phyloP scores from a whole-genome alignment of 2,113 vertebrate genomes.

The Polyodon spathula region DNA sequence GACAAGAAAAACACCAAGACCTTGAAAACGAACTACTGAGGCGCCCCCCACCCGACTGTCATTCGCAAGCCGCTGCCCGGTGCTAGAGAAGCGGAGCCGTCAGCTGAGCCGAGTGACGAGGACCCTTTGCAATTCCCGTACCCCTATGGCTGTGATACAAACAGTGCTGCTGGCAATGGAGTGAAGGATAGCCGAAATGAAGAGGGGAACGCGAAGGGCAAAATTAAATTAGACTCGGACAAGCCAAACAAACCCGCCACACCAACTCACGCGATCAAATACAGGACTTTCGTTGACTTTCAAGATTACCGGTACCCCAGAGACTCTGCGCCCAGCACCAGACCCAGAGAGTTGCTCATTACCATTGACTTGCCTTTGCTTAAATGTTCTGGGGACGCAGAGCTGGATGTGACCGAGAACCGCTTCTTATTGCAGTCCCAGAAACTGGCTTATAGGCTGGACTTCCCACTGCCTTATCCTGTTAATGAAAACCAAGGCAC shows the following conservation, averaged over 20 bases:
- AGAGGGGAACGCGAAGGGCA: background rate
- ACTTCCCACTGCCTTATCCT: slow-evolving; percentile 66
- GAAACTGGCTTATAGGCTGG: slow-evolving; percentile 67
- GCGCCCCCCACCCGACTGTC: slow-evolving; percentile 62
- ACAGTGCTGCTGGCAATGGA: background rate
- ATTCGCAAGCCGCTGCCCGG: slow-evolving; percentile 63
- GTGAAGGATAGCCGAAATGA: background rate
- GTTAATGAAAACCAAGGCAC: slow-evolving; percentile 66
- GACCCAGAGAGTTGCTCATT: slow-evolving; percentile 72
- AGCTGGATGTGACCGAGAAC: slow-evolving; percentile 58
- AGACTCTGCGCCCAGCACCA: slow-evolving; percentile 61
- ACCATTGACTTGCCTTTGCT: slow-evolving; percentile 74
- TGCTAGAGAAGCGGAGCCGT: slow-evolving; percentile 13
- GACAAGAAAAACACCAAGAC: slow-evolving; percentile 57
- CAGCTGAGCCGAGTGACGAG: slow-evolving; percentile 15
- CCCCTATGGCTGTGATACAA: slow-evolving; percentile 33
- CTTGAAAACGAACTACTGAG: slow-evolving; percentile 68
- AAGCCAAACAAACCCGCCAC: slow-evolving; percentile 35
- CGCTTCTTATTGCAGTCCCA: slow-evolving; percentile 58
- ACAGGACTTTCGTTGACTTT: slow-evolving; percentile 73
- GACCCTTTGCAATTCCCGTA: slow-evolving; percentile 41
- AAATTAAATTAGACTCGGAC: background rate
- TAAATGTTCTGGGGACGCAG: slow-evolving; percentile 46
- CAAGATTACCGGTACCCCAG: slow-evolving; percentile 71
- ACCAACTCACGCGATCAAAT: slow-evolving; percentile 64